Evolutionary conservation across 2,113 vertebrate species (phyloP).

Genomic region (Coreoperca whiteheadi): DNA sequence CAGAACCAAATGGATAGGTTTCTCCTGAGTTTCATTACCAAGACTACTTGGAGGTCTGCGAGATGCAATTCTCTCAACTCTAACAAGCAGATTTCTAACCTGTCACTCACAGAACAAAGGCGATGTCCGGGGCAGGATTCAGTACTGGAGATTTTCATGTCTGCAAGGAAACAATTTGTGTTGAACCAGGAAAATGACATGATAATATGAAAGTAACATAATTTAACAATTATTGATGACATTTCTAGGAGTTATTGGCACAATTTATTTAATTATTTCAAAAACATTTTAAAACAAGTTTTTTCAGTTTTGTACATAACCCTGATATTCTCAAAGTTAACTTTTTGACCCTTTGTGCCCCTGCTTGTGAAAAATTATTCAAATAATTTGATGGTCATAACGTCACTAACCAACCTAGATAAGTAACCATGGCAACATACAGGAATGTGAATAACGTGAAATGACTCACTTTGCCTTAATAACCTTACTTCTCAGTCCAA

Average conservation of each 20-base stretch:
- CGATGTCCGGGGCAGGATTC: background rate
- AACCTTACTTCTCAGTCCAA: background rate
- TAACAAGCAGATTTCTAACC: slow-evolving; percentile 29
- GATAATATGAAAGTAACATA: background rate
- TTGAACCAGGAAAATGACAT: background rate
- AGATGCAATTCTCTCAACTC: slow-evolving; percentile 25
- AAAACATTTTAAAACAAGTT: slow-evolving; percentile 4
- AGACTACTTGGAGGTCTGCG: slow-evolving; percentile 1
- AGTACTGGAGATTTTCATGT: background rate
- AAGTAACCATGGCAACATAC: slow-evolving; percentile 17
- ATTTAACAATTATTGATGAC: background rate
- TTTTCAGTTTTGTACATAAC: background rate
- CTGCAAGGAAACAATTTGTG: background rate
- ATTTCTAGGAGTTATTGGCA: background rate
- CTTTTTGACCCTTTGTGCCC: background rate
- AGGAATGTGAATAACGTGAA: slow-evolving; percentile 20
- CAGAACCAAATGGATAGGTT: background rate
- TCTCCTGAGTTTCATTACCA: slow-evolving; percentile 11
- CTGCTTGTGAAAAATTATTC: background rate
- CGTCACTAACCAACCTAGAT: background rate
- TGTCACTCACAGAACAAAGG: slow-evolving; percentile 13
- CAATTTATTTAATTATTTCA: background rate
- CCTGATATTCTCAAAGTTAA: background rate
- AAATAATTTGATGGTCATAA: background rate
- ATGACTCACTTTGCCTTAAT: background rate